Conservation (phyloP, 1,140 invertebrate species). For the Odontomachus brunneus region DNA sequence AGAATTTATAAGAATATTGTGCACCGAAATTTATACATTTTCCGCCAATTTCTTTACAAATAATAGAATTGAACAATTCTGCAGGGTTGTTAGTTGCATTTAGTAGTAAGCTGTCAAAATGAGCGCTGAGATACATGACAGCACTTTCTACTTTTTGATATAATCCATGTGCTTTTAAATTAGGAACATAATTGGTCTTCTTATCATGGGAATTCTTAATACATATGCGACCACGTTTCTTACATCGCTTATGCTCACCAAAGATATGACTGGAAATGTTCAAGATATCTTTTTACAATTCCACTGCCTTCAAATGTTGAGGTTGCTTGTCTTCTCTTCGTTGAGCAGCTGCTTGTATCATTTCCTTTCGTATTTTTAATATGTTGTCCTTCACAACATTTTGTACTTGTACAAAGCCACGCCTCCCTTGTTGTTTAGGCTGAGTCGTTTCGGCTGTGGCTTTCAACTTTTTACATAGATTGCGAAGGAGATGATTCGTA, state of each 20-base stretch:
- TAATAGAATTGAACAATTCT: not conserved
- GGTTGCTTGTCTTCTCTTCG: not conserved
- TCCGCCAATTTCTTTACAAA: not conserved
- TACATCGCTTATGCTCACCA: too few relatives aligned
- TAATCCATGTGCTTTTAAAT: not conserved
- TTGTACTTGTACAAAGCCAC: too few relatives aligned
- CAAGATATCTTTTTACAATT: slow-evolving; percentile 16
- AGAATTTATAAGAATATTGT: too few relatives aligned
- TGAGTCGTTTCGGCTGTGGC: not conserved
- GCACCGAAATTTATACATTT: not conserved
- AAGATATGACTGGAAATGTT: slow-evolving; percentile 11
- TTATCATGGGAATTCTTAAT: not conserved
- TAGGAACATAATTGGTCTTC: not conserved
- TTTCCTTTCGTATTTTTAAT: not conserved
- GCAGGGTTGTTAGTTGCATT: slow-evolving; percentile 3
- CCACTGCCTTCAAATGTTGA: not conserved
- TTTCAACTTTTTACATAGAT: slow-evolving; percentile 1
- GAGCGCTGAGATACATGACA: not conserved
- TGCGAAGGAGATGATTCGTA: too few relatives aligned
- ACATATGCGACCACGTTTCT: not conserved
- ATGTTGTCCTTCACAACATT: slow-evolving; percentile 5
- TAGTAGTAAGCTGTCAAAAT: not conserved
- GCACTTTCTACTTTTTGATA: not conserved
- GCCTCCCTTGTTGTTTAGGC: not conserved
- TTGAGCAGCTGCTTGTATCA: too few relatives aligned